Evolutionary conservation across 64 coral and sea anemone genomes (phyloP).

Genomic region (Porites australiensis): DNA sequence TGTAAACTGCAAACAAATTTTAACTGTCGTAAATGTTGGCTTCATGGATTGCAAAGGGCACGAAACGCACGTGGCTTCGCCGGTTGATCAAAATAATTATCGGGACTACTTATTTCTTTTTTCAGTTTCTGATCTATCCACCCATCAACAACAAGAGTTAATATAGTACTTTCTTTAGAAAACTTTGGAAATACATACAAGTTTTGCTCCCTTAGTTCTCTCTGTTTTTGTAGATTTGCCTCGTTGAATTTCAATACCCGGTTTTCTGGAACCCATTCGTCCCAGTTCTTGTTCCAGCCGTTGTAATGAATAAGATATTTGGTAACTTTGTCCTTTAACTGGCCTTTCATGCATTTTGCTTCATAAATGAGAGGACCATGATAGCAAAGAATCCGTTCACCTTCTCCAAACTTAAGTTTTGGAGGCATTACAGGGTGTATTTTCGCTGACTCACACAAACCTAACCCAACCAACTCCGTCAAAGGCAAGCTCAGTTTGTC

Average conservation of each 20-base stretch:
- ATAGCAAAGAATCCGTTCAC: constrained; percentile 98
- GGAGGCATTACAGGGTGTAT: constrained; percentile 77
- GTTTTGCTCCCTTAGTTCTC: constrained; percentile 96
- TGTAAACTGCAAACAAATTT: neutral
- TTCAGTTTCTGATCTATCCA: neutral
- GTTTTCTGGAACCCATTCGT: constrained; percentile 99
- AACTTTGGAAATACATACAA: constrained; percentile 66
- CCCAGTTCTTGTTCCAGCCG: constrained; percentile 99
- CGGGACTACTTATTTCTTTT: neutral
- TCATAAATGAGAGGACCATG: constrained; percentile 98
- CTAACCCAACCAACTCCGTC: neutral
- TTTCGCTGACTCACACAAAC: constrained; percentile 56
- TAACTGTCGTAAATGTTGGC: neutral
- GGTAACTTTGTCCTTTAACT: constrained; percentile 96
- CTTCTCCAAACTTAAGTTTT: constrained; percentile 98
- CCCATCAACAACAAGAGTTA: neutral
- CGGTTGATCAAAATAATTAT: neutral
- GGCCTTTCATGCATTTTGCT: constrained; percentile 98
- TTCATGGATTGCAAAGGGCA: neutral
- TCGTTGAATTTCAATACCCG: constrained; percentile 98
- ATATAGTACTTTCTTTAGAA: neutral
- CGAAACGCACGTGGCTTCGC: constrained; percentile 25
- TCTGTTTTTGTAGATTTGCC: constrained; percentile 93
- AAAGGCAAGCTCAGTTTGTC: constrained; percentile 37
- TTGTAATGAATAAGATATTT: constrained; percentile 99